Evolutionary conservation across 35 echinoderm and acorn worm genomes (phyloP).

Genomic region (Chiridota heheva): DNA sequence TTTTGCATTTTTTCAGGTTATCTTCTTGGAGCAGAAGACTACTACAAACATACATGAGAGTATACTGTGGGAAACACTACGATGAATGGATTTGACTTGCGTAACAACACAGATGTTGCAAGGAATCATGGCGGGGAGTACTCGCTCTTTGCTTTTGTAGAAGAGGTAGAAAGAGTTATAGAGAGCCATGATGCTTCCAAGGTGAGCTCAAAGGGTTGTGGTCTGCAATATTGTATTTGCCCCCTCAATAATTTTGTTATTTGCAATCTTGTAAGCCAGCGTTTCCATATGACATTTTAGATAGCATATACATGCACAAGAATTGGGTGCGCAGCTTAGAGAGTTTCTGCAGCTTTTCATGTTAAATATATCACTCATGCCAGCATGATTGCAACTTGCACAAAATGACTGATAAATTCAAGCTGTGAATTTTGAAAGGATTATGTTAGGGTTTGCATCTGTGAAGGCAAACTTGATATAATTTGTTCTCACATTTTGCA

Average conservation of each 20-base stretch:
- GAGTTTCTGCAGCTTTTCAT: background rate
- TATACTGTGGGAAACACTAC: background rate
- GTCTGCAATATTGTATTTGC: background rate
- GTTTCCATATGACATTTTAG: background rate
- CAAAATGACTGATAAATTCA: too few species aligned
- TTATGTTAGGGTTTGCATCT: too few species aligned
- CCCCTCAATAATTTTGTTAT: background rate
- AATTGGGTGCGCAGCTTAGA: background rate
- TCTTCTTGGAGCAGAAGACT: slow-evolving; percentile 23
- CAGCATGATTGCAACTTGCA: too few species aligned
- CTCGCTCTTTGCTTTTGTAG: slow-evolving; percentile 28
- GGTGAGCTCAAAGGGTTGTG: background rate
- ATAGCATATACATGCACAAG: background rate
- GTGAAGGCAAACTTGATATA: too few species aligned
- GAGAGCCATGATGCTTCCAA: slow-evolving; percentile 7
- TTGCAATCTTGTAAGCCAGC: background rate
- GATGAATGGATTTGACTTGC: slow-evolving; percentile 19
- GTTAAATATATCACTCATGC: too few species aligned
- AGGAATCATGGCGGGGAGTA: slow-evolving; percentile 8
- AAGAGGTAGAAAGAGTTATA: slow-evolving; percentile 17
- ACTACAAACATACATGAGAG: background rate
- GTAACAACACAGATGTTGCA: slow-evolving; percentile 8
- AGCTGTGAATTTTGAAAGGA: too few species aligned
- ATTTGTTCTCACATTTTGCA: too few species aligned
- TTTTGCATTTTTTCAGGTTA: too few species aligned